Conservation (phyloP, 2,113 vertebrate genomes). For the Zosterops hypoxanthus region DNA sequence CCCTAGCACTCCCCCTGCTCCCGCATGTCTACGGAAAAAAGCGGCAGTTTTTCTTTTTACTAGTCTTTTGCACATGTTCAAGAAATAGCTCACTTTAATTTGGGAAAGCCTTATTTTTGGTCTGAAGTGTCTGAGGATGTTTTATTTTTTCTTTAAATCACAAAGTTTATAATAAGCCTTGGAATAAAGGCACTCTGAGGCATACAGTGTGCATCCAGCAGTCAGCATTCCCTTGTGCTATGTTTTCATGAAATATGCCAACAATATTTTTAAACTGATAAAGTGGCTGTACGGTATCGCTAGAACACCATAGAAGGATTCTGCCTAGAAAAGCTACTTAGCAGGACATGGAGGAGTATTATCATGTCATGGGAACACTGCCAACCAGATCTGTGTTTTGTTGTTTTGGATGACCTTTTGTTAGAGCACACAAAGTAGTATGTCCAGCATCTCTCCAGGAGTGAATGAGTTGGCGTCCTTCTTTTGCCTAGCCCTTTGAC, state of each 20-base stretch:
- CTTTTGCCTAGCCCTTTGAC: not conserved
- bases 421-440: not conserved
- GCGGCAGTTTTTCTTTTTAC: not conserved
- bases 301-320: not conserved
- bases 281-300: not conserved
- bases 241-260: not conserved
- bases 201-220: not conserved
- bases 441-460: not conserved
- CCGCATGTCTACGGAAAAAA: rapidly evolving
- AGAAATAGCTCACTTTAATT: not conserved
- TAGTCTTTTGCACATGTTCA: not conserved
- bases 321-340: not conserved
- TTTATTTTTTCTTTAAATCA: not conserved
- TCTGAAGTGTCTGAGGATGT: not conserved
- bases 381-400: not conserved
- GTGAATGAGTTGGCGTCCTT: not conserved
- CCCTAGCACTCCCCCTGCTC: rapidly evolving
- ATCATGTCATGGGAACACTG: not conserved
- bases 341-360: not conserved
- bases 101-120: not conserved
- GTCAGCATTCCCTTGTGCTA: not conserved
- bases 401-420: not conserved
- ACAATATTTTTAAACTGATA: not conserved
- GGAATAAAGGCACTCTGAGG: not conserved
- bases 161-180: not conserved